Evolutionary conservation across 2,797 vertebrate species (phyloP), one percentile per base, ranked within the genome.

Genomic region (Tarsius wallacei): DNA sequence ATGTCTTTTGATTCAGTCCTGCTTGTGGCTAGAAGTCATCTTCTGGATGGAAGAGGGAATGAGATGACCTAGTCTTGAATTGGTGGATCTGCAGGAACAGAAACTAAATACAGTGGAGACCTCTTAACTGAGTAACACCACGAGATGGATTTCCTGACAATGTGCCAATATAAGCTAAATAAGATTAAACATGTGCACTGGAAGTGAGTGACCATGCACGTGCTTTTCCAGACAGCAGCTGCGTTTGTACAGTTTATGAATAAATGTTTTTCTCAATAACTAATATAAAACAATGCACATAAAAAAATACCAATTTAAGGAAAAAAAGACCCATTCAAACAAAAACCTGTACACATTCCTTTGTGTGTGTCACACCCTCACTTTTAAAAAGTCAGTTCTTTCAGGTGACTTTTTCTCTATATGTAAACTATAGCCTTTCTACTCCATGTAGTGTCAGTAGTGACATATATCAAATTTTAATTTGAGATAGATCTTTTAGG

Each of bases 81-180:
- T 94, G 97, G 96, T 97, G 96, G 95, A 98, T 98, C 97, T 98
- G 96, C 97, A 98, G 97, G 95, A 96, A 97, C 97, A 98, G 90
- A 98, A 98, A 98, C 96, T 97, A 98, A 98, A 97, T 97, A 97
- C 96, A 98, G 94, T 97, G 97, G 96, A 98, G 98, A 97, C 87
- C 97, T 97, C 98, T 97, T 98, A 97, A 98, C 96, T 71, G 93
- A 97, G 98, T 84, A 93, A 97, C 97, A 97, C 96, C 97, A 98
- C 66, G 96, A 98, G 95, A 98, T 70, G 94, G 94, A 90, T 96
- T 97, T 98, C 85, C 97, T 96, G 95, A 96, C 55, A 95, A 97
- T 96, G 96, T 91, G 97, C 86, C 94, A 97, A 94, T 73, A 96
- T 80, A 95, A 96, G 36, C 86, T 94, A 87, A 97, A 80, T 86